Percentiles rank a stretch among this genome's conserved stretches.
Evolutionary conservation across 2,888 invertebrate species (phyloP).

Genomic region (Sarcophaga variegata): DNA sequence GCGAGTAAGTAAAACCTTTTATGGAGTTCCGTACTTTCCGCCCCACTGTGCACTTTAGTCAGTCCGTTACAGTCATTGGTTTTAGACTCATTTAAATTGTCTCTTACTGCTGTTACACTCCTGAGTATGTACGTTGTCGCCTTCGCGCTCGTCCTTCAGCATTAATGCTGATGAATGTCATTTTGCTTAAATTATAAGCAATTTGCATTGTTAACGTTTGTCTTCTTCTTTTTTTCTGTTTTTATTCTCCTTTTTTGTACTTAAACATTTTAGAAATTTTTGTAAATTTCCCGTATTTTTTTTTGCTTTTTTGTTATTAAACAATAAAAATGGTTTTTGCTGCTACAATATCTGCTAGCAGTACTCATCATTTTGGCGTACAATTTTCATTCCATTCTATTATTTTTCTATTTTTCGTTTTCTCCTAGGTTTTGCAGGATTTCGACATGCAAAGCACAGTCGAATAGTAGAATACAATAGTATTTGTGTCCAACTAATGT

Average conservation of each 20-base stretch:
- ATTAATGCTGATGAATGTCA: constrained; percentile 71
- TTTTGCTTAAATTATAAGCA: constrained; percentile 79
- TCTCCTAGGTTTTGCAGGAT: not conserved
- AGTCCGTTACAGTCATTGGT: constrained; percentile 25
- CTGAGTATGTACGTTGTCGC: constrained; percentile 20
- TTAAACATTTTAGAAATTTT: constrained; percentile 9
- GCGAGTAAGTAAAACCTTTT: too few relatives aligned
- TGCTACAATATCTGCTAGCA: not conserved
- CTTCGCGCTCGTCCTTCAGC: constrained; percentile 17
- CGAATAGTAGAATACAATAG: not conserved
- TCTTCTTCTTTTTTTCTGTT: not conserved
- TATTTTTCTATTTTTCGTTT: constrained; percentile 15
- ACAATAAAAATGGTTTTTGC: constrained; percentile 24
- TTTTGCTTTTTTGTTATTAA: constrained; percentile 6
- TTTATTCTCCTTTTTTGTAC: constrained; percentile 1
- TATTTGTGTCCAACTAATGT: constrained; percentile 54
- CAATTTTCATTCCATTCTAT: constrained; percentile 32
- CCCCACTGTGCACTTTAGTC: constrained; percentile 21
- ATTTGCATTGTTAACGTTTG: constrained; percentile 74
- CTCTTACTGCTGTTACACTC: constrained; percentile 42
- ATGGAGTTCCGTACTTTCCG: too few relatives aligned
- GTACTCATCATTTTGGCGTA: constrained; percentile 45
- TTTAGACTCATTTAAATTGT: constrained; percentile 37
- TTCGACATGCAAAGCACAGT: constrained; percentile 31
- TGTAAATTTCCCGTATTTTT: not conserved